Percentiles rank a stretch among this genome's conserved stretches.
These are phyloP conservation scores for Ceratina australensis DNA, from an alignment of 1,140 invertebrate genomes.

Conservation along the genomic window DNA sequence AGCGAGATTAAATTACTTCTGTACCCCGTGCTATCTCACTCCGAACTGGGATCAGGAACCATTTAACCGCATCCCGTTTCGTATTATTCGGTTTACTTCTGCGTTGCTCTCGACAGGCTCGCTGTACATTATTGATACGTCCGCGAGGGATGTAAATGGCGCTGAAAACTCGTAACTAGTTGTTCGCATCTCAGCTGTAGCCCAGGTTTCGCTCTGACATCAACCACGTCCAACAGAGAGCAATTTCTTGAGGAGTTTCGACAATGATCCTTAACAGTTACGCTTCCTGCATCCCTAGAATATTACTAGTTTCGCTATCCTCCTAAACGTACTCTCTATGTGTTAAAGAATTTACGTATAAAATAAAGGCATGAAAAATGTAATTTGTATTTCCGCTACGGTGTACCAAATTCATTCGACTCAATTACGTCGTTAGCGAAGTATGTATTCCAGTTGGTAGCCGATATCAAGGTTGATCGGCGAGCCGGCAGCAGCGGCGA, in stretches of 20 bases:
- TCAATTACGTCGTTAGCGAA: background rate
- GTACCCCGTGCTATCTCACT: background rate
- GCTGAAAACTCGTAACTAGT: conserved; percentile 6
- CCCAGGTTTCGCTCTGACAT: conserved; percentile 9
- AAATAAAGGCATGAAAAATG: no score
- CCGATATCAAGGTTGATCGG: background rate
- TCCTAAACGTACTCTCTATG: no score
- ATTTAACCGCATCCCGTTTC: background rate
- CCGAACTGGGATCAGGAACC: background rate
- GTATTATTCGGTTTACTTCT: background rate
- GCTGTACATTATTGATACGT: conserved; percentile 23
- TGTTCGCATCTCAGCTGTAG: background rate
- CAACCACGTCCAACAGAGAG: background rate
- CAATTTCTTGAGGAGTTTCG: background rate
- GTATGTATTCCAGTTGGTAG: background rate
- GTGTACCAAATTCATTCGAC: background rate
- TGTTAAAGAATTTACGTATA: background rate
- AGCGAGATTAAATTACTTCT: background rate
- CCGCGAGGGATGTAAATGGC: conserved; percentile 10
- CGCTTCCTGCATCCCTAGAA: background rate
- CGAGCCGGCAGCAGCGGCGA: conserved; percentile 6
- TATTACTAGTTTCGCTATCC: no score
- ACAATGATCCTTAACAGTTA: background rate
- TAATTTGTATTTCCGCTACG: no score
- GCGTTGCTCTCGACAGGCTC: background rate